Evolutionary conservation across 2,797 vertebrate species (phyloP).

Genomic region (Clarias laeviceps): DNA sequence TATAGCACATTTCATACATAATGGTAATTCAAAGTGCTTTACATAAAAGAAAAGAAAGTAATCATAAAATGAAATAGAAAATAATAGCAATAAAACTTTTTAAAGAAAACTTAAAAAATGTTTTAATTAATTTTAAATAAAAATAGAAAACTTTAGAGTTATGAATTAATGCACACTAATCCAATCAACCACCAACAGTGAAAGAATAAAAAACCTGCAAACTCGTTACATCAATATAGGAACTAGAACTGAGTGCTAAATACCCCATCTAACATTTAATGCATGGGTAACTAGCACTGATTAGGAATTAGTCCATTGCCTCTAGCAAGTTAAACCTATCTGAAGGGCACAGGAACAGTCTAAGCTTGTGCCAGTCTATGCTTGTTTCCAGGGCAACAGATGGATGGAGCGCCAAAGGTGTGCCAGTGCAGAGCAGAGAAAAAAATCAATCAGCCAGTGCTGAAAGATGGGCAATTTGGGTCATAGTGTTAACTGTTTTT

Average conservation of each 20-base stretch:
- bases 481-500: slow-evolving; percentile 7
- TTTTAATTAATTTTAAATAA: too few relatives aligned
- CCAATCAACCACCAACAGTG: not conserved
- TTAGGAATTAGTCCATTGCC: slow-evolving; percentile 1
- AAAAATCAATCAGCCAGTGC: slow-evolving; percentile 33
- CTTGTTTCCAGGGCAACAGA: slow-evolving; percentile 52
- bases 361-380: slow-evolving; percentile 3
- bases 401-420: slow-evolving; percentile 30
- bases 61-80: too few relatives aligned
- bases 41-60: too few relatives aligned
- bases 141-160: not conserved
- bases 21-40: too few relatives aligned
- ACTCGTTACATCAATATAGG: not conserved
- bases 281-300: not conserved
- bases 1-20: too few relatives aligned
- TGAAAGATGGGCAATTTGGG: slow-evolving; percentile 10
- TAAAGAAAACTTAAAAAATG: too few relatives aligned
- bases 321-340: slow-evolving; percentile 20
- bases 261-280: slow-evolving; percentile 3
- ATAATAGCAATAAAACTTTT: too few relatives aligned
- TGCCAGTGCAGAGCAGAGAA: slow-evolving; percentile 16
- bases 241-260: not conserved
- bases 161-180: not conserved
- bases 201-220: not conserved
- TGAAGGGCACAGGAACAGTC: slow-evolving; percentile 10